A percentile compares a stretch with the other conserved stretches of the same genome.
These are phyloP conservation scores for Chionomys nivalis DNA, from an alignment of 2,113 vertebrate species.

Conservation along the genomic window DNA sequence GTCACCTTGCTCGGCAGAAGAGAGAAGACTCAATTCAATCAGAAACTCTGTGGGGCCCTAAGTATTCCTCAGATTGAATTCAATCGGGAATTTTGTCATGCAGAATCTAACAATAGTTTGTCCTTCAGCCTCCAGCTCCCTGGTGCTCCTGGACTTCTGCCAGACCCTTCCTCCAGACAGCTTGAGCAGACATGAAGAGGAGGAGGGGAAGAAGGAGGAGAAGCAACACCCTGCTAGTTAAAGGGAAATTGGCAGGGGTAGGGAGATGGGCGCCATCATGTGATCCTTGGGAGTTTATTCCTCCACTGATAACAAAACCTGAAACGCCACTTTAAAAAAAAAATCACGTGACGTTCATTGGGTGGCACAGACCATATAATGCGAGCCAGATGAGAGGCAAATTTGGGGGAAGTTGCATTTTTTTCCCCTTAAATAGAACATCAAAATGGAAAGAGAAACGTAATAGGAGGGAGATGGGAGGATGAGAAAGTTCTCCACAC, in stretches of 20 bases:
- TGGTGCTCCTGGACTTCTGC: constrained; percentile 66
- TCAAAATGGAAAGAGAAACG: neutral
- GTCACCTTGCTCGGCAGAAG: constrained; percentile 49
- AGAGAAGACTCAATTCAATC: constrained; percentile 66
- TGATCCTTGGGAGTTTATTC: neutral
- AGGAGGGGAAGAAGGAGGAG: constrained; percentile 3
- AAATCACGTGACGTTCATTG: too few species aligned
- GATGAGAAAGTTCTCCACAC: neutral
- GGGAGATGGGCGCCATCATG: neutral
- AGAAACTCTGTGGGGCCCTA: constrained; percentile 71
- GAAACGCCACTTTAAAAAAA: neutral
- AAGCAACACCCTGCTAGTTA: constrained; percentile 60
- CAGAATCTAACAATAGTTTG: constrained; percentile 70
- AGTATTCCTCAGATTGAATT: constrained; percentile 53
- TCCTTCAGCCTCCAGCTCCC: constrained; percentile 70
- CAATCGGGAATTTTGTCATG: constrained; percentile 61
- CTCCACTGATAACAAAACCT: neutral
- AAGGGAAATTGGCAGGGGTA: constrained; percentile 50
- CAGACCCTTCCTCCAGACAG: constrained; percentile 33
- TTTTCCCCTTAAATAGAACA: neutral
- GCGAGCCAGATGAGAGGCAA: neutral
- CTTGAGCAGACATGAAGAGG: neutral
- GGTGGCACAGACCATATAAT: neutral
- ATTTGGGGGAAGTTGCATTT: neutral
- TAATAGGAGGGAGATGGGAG: neutral